These are phyloP conservation scores for Drosophila nr. medialis DNA, from an alignment of 2,888 invertebrate species.

Conservation along the genomic window DNA sequence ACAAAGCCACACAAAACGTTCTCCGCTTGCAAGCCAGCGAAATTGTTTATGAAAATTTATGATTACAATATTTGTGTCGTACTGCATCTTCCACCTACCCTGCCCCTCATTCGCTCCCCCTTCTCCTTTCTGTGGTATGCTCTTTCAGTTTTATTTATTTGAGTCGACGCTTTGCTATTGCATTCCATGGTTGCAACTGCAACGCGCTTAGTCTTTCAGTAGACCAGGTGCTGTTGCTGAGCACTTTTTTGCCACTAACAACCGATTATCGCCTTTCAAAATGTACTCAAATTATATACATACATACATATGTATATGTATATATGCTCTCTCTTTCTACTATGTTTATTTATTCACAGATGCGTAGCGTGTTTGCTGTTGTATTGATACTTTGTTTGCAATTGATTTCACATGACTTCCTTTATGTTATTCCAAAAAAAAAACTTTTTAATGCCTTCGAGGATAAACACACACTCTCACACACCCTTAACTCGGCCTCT, in stretches of 20 bases:
- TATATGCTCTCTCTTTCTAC: neutral
- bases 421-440: constrained; percentile 70
- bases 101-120: neutral
- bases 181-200: constrained; percentile 45
- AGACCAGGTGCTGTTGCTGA: constrained; percentile 32
- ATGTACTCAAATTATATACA: neutral
- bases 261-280: constrained; percentile 61
- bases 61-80: constrained; percentile 81
- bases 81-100: constrained; percentile 62
- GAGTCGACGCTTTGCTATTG: constrained; percentile 43
- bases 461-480: constrained; percentile 51
- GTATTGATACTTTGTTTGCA: constrained; percentile 77
- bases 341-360: constrained; percentile 26
- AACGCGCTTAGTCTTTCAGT: constrained; percentile 14
- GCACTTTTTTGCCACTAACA: constrained; percentile 3
- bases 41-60: constrained; percentile 81
- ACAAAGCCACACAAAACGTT: constrained; percentile 57
- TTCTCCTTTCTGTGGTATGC: constrained; percentile 25
- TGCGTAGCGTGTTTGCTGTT: constrained; percentile 34
- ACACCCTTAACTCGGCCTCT: constrained; percentile 12
- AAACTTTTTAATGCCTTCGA: constrained; percentile 77
- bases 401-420: constrained; percentile 80
- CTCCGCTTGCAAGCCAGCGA: constrained; percentile 57
- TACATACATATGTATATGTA: constrained; percentile 8
- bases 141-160: constrained; percentile 56